Evolutionary conservation across 2,797 vertebrate genomes (phyloP).

Genomic region (Oryzias sinensis): DNA sequence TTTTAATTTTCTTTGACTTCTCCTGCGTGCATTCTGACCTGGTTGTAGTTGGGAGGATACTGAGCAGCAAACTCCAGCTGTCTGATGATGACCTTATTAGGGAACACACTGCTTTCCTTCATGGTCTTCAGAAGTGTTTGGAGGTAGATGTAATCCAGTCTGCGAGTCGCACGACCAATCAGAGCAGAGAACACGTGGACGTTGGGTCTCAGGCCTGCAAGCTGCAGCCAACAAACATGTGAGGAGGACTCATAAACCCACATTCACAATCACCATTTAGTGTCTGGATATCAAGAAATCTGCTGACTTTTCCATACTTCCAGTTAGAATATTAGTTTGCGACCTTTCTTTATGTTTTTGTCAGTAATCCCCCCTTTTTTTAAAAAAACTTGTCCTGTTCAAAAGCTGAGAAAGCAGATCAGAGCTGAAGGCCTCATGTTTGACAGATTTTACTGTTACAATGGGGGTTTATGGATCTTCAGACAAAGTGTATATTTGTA

Average conservation of each 20-base stretch:
- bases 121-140: slow-evolving; percentile 85
- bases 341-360: no score
- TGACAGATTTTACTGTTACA: no score
- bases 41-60: slow-evolving; percentile 89
- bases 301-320: no score
- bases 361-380: no score
- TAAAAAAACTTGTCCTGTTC: no score
- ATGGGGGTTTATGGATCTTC: no score
- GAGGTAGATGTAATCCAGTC: slow-evolving; percentile 88
- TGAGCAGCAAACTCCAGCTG: slow-evolving; percentile 91
- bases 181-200: slow-evolving; percentile 86
- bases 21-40: slow-evolving; percentile 68
- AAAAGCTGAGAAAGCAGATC: no score
- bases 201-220: slow-evolving; percentile 82
- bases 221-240: slow-evolving; percentile 66
- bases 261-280: neutral
- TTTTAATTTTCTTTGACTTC: no score
- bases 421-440: no score
- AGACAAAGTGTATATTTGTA: no score
- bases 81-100: slow-evolving; percentile 88
- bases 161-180: slow-evolving; percentile 81
- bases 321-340: no score
- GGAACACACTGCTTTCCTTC: slow-evolving; percentile 77
- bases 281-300: no score
- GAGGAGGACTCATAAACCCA: neutral